phyloP scores from a whole-genome alignment of 2,797 vertebrate genomes.

The Saxicola maurus region DNA sequence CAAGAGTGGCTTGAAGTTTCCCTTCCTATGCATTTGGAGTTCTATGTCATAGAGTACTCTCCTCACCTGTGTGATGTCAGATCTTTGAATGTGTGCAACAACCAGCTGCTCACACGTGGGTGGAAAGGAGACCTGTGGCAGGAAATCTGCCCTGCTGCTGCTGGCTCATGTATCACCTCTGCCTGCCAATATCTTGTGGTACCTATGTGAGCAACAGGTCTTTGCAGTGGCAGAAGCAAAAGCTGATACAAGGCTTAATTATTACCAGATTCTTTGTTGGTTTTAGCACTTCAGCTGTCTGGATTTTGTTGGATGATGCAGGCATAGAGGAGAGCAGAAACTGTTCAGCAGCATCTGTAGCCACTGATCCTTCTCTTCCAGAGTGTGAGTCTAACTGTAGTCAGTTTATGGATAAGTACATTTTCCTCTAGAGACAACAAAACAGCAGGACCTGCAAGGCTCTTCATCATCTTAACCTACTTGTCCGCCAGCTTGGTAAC shows the following conservation, averaged over 20 bases:
- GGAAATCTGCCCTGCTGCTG: background rate
- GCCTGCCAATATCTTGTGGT: background rate
- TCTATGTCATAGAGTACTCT: background rate
- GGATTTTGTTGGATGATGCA: background rate
- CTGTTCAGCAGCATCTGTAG: background rate
- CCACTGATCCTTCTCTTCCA: background rate
- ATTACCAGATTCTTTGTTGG: background rate
- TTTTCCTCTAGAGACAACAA: conserved; percentile 38
- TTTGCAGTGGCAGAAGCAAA: background rate
- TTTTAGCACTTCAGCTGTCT: background rate
- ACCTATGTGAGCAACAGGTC: background rate
- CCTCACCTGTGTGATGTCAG: background rate
- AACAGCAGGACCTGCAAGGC: background rate
- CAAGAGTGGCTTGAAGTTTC: background rate
- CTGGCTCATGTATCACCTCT: background rate
- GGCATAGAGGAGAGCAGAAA: background rate
- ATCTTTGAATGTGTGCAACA: background rate
- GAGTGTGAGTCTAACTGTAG: background rate
- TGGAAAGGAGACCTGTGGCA: background rate
- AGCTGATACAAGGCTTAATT: background rate
- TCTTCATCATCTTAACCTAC: conserved; percentile 56
- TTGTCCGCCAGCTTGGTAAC: conserved; percentile 46
- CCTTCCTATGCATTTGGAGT: background rate
- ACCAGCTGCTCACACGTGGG: background rate
- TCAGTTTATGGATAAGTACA: conserved; percentile 19